Percentiles rank a stretch among this genome's conserved stretches.
phyloP scores from a whole-genome alignment of 2,797 vertebrate species.

The Notolabrus celidotus region DNA sequence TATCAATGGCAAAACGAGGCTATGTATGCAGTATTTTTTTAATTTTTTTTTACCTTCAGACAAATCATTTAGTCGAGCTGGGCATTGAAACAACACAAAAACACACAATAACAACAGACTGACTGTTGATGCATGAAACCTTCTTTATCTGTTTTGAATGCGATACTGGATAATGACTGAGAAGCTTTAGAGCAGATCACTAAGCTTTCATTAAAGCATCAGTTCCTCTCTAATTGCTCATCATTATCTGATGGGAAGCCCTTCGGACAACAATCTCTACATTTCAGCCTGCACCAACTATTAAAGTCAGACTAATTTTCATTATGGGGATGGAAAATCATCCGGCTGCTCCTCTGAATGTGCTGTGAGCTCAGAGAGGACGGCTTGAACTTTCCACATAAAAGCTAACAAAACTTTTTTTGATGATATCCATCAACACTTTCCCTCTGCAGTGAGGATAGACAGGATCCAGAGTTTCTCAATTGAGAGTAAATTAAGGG shows the following conservation, averaged over 20 bases:
- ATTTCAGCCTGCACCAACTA: slow-evolving; percentile 40
- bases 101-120: background rate
- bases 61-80: background rate
- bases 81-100: background rate
- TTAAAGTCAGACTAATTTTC: slow-evolving; percentile 48
- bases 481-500: background rate
- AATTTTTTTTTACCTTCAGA: background rate
- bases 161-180: slow-evolving; percentile 20
- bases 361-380: slow-evolving; percentile 13
- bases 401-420: slow-evolving; percentile 31
- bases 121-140: slow-evolving; percentile 8
- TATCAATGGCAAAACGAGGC: no score
- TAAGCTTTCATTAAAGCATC: slow-evolving; percentile 42
- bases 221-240: slow-evolving; percentile 53
- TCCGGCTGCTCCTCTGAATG: slow-evolving; percentile 38
- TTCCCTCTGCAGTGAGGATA: slow-evolving; percentile 18
- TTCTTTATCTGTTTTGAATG: slow-evolving; percentile 15
- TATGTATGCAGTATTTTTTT: no score
- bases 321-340: slow-evolving; percentile 36
- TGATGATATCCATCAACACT: slow-evolving; percentile 47
- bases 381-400: slow-evolving; percentile 12
- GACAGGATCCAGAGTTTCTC: slow-evolving; percentile 2
- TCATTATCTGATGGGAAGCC: slow-evolving; percentile 43
- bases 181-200: slow-evolving; percentile 12
- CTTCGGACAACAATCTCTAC: slow-evolving; percentile 46